A percentile compares a stretch with the other conserved stretches of the same genome.
These are phyloP conservation scores for Lepilemur septentrionalis DNA, from an alignment of 2,797 vertebrate genomes.

Conservation along the genomic window DNA sequence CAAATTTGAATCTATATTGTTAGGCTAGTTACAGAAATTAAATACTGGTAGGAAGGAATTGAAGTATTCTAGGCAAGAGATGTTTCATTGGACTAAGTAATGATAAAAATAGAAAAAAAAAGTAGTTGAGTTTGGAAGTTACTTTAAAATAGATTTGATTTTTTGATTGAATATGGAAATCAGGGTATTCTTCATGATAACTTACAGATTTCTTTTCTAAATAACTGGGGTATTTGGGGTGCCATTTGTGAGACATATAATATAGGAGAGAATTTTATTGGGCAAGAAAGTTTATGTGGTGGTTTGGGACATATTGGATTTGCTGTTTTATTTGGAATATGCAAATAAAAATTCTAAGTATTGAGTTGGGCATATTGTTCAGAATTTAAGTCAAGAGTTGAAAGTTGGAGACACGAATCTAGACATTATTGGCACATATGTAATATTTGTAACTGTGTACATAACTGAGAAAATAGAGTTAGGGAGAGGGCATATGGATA, in stretches of 20 bases:
- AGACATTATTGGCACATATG: not conserved
- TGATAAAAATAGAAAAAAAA: not conserved
- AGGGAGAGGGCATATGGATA: not conserved
- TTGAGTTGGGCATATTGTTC: not conserved
- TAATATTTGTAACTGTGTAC: not conserved
- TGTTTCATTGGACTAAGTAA: not conserved
- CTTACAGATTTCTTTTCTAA: not conserved
- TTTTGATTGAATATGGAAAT: not conserved
- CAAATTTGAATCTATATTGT: not conserved
- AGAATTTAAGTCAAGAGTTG: not conserved
- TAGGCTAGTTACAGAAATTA: not conserved
- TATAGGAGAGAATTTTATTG: not conserved
- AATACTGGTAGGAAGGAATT: not conserved
- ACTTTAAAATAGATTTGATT: not conserved
- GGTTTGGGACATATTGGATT: not conserved
- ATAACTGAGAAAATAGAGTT: not conserved
- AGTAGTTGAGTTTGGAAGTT: not conserved
- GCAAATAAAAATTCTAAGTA: not conserved
- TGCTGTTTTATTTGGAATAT: not conserved
- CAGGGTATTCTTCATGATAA: not conserved
- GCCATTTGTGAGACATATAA: not conserved
- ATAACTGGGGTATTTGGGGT: not conserved
- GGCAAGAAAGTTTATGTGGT: not conserved
- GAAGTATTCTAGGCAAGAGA: not conserved
- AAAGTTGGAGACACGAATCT: not conserved